Evolutionary conservation across 2,797 vertebrate genomes (phyloP).

Genomic region (Mormyrops attenuatus): DNA sequence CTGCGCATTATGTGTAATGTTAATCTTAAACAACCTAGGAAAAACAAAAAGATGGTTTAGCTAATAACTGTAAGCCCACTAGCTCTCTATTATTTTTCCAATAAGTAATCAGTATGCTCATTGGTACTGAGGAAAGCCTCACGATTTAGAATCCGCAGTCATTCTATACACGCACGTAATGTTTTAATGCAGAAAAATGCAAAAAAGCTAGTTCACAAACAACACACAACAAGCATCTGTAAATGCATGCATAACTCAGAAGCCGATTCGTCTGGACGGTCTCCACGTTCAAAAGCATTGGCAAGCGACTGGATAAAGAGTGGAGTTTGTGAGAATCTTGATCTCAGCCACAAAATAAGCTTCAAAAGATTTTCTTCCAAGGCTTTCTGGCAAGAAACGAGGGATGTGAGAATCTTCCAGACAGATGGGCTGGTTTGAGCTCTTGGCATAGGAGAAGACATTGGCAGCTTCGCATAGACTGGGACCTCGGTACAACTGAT

Average conservation of each 20-base stretch:
- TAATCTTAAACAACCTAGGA: background rate
- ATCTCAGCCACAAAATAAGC: conserved; percentile 16
- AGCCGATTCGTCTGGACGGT: background rate
- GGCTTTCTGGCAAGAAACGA: conserved; percentile 2
- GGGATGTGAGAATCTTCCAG: background rate
- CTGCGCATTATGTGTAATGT: background rate
- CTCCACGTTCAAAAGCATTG: background rate
- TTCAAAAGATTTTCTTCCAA: background rate
- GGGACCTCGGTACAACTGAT: background rate
- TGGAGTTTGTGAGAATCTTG: conserved; percentile 1
- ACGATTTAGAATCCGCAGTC: background rate
- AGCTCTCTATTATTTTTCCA: background rate
- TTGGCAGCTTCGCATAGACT: conserved; percentile 12
- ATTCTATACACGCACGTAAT: background rate
- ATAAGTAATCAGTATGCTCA: background rate
- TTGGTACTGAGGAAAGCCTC: background rate
- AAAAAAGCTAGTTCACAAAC: background rate
- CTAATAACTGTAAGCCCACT: background rate
- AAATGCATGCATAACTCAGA: conserved; percentile 13
- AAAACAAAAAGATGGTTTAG: background rate
- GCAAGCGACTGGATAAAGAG: background rate
- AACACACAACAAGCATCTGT: conserved; percentile 7
- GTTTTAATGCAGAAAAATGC: background rate
- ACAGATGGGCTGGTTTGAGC: conserved; percentile 13
- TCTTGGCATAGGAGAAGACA: conserved; percentile 11